Evolutionary conservation across 2,113 vertebrate species (phyloP).

Genomic region (Strigops habroptila): DNA sequence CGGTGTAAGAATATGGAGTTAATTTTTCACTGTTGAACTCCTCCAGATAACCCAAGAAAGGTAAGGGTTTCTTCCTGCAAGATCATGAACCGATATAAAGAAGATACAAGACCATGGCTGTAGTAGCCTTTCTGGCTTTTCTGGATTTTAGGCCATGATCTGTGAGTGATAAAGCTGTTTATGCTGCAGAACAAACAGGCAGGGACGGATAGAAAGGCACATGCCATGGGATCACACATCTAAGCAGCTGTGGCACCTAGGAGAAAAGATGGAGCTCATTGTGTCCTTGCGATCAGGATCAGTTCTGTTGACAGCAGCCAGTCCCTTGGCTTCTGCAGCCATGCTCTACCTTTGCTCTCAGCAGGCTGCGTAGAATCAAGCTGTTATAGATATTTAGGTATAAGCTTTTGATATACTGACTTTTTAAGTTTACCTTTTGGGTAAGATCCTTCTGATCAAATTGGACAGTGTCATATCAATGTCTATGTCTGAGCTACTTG

Average conservation of each 20-base stretch:
- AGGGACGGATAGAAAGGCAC: background rate
- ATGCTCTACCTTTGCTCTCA: background rate
- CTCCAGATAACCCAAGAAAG: background rate
- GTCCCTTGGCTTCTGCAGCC: background rate
- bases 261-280: background rate
- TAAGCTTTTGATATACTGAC: background rate
- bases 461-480: background rate
- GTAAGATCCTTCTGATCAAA: background rate
- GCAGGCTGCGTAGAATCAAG: background rate
- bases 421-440: background rate
- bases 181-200: background rate
- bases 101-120: background rate
- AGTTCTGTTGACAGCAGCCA: background rate
- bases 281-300: background rate
- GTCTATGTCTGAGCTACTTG: background rate
- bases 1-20: background rate
- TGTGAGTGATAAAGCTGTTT: background rate
- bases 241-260: background rate
- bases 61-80: background rate
- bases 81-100: background rate
- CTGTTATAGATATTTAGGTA: background rate
- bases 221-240: background rate
- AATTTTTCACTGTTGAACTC: background rate
- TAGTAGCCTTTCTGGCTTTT: background rate
- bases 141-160: background rate